Base-by-base conservation (phyloP, 2,113 vertebrate species). In the Poeciliopsis occidentalis region DNA sequence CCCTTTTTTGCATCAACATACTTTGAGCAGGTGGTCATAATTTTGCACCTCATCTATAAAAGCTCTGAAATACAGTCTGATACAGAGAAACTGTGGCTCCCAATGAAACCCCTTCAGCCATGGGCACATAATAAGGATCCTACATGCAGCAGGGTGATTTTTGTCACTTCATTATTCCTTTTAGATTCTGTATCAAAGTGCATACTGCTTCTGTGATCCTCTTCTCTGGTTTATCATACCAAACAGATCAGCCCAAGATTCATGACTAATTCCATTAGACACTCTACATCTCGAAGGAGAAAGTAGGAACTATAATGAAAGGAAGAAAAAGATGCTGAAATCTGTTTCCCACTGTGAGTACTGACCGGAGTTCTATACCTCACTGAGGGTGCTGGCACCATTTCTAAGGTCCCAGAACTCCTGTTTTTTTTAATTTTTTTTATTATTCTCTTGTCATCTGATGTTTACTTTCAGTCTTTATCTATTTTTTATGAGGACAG, bases 161-260 rank as follows among this genome's bases (percentile, higher is more conserved):
- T 76, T 79, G 69, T 69, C 71, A 73, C 74, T 88, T 81, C 68
- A 62, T 70, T 80, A 89, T 90, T 86, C 85, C 74, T 73, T 86
- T 88, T 88, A 72, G 82, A 83, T 80, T 77, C 61, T 76, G 76
- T 78, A 82, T 90, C 86, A 87, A 91, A 90, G 88, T 87, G 76
- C 73, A 86, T 86, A 89, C 41, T 66, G 72, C 4, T 27, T 65
- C 82, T 85, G 71, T 85, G 83, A 87, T 90, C 78, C 39, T 69
- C 32, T 74, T 78, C 80, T 88, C 68, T 79, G 80, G 74, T 85
- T 85, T 81, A 84, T 87, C 73, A 76, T 17, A 76, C 79, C 77
- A 83, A 80, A 86, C 67, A 84, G 73, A 85, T 80, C 76, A 81
- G 80, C 39, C 65, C 17, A 62, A 81, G 74, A 80, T 77, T 85